These are phyloP conservation scores for Scaptomyza tumidula DNA, from an alignment of 2,888 invertebrate species.

Conservation along the genomic window DNA sequence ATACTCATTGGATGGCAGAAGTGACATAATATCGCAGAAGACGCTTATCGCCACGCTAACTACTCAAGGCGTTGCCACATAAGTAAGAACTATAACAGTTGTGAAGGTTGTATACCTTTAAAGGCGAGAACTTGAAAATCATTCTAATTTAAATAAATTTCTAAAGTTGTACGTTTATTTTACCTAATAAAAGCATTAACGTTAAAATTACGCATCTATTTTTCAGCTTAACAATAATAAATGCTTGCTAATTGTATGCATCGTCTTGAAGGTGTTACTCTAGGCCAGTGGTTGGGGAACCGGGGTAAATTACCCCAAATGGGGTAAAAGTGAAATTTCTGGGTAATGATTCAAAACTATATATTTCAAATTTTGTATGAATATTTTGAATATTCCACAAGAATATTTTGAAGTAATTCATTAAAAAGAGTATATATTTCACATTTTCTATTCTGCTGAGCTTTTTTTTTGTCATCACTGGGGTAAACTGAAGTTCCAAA, in stretches of 20 bases:
- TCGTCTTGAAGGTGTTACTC: conserved; percentile 2
- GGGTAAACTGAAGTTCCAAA: too few relatives aligned
- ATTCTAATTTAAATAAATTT: background rate
- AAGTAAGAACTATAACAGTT: background rate
- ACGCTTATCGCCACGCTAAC: conserved; percentile 4
- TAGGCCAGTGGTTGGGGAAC: too few relatives aligned
- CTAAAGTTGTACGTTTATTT: background rate
- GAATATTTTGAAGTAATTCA: too few relatives aligned
- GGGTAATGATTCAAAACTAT: too few relatives aligned
- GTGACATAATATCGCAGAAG: background rate
- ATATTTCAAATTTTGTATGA: too few relatives aligned
- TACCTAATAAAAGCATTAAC: background rate
- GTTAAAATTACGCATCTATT: background rate
- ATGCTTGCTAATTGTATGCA: background rate
- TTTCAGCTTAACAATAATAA: background rate
- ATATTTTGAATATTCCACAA: too few relatives aligned
- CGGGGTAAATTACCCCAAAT: too few relatives aligned
- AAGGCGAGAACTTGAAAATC: conserved; percentile 5
- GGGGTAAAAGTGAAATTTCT: too few relatives aligned
- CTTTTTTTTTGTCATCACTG: too few relatives aligned
- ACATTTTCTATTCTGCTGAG: too few relatives aligned
- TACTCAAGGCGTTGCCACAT: conserved; percentile 32
- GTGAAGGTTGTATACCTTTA: too few relatives aligned
- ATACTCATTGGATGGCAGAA: conserved; percentile 40
- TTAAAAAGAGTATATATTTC: too few relatives aligned